Base-by-base conservation (phyloP, 2,113 vertebrate species). In the Bubalus kerabau region DNA sequence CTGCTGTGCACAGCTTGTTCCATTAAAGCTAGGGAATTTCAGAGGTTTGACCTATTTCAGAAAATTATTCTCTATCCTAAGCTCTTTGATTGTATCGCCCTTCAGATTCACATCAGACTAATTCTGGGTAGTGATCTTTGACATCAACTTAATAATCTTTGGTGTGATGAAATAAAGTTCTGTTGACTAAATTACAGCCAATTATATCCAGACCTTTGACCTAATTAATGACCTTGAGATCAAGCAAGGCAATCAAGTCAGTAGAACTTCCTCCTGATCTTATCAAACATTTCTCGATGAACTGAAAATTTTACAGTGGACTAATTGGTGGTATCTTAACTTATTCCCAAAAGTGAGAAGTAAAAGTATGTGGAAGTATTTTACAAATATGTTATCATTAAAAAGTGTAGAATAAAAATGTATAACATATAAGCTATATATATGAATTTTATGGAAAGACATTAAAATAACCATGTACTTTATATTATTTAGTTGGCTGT, bases 31-130 rank as follows among this genome's bases (percentile, higher is more conserved):
- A 74, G 30, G 43, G 48, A 91, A 95, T 97, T 97, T 97, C 46
- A 83, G 86, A 97, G 32, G 26, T 91, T 96, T 97, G 97, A 97
- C 95, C 91, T 98, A 95, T 94, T 98, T 97, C 67, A 64, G 54
- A 84, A 98, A 98, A 97, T 86, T 88, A 54, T 92, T 95, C 19
- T 80, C 17, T 83, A 57, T 32, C 30, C 62, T 96, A 92, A 91
- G 19, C 40, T 74, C 76, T 94, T 96, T 94, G 43, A 64, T 54
- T 87, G 40, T 32, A 56, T 87, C 26, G 7, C 2, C 87, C 10
- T 90, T 95, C 84, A 94, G 64, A 86, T 56, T 97, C 50, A 50
- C 23, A 95, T 97, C 82, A 94, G 6, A 87, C 26, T 94, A 80
- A 91, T 94, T 96, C 71, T 83, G 59, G 52, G 32, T 85, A 87